Evolutionary conservation across 2,113 vertebrate species (phyloP), one percentile per base, ranked within the genome.

Genomic region (Vulpes ferrilata): DNA sequence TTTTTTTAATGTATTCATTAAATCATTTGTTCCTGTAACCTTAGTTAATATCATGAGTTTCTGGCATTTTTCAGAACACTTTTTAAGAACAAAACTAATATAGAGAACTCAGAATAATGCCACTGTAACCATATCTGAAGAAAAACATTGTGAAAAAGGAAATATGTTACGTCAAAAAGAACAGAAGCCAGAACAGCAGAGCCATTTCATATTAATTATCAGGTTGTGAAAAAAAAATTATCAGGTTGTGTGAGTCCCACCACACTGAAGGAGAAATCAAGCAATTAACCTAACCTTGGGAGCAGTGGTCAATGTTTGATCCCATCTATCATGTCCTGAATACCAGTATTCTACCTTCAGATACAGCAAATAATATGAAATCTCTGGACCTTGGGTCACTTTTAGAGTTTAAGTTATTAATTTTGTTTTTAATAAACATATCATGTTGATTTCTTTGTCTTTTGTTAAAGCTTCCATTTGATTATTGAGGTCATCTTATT

Each of bases 401-500:
- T 53, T 76, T 74, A 90, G 11, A 88, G 4, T 48, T 43, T 73
- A 59, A 62, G 15, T 74, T 62, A 60, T 57, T 86, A 91, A 13
- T 76, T 96, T 93, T 96, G 32, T 74, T 19, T 89, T 48, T 35
- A 48, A 60, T 38, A 6, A 48, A 38, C 79, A 73, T 82, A 48
- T 93, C 17, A 53, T 35, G 2, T 30, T 87, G 30, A 60, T 64
- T 59, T 57, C 12, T 90, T 74, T 94, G 20, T 55, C 32, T 71
- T 96, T 87, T 80, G 65, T 85, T 82, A 57, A 71, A 96, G 82
- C 1, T 84, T 74, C 23, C 17, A 59, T 35, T 95, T 94, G 88
- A 76, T 69, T 87, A 67, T 82, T 53, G 35, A 88, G 25, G 27
- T 90, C 80, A 85, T 60, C 15, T 88, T 85, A 19, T 8, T 74